These are phyloP conservation scores for Epinephelus coioides DNA, from an alignment of 2,797 vertebrate genomes.

Conservation along the genomic window DNA sequence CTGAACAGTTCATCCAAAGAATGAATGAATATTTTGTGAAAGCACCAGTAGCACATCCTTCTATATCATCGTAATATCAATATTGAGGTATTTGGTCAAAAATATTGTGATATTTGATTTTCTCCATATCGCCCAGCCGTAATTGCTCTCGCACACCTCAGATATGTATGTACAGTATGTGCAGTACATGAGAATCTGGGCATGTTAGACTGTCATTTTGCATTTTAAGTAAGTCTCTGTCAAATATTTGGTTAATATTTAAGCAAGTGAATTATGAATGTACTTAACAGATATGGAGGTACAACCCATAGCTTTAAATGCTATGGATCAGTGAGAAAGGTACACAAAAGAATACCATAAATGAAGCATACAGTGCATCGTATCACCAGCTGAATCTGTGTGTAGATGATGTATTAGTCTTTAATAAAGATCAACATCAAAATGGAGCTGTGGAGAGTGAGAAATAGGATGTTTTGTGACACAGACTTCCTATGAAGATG, in stretches of 20 bases:
- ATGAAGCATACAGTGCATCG: neutral
- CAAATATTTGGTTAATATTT: constrained; percentile 43
- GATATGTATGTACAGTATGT: neutral
- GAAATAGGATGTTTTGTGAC: neutral
- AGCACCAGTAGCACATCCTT: no score
- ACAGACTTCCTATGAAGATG: neutral
- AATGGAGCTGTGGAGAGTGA: neutral
- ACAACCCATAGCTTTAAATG: constrained; percentile 33
- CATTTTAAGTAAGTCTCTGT: constrained; percentile 2
- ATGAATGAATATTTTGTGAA: no score
- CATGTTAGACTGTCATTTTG: no score
- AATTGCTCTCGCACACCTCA: neutral
- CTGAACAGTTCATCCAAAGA: no score
- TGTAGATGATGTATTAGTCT: neutral
- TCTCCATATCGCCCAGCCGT: no score
- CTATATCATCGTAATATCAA: no score
- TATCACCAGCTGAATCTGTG: neutral
- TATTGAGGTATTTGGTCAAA: no score
- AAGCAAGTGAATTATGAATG: neutral
- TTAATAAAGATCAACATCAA: neutral
- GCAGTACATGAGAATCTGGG: no score
- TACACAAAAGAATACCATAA: neutral
- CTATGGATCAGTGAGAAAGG: constrained; percentile 24
- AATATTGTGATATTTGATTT: no score
- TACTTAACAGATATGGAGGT: constrained; percentile 5